Base-by-base conservation (phyloP, 2,797 vertebrate genomes). In the Pipistrellus nathusii region DNA sequence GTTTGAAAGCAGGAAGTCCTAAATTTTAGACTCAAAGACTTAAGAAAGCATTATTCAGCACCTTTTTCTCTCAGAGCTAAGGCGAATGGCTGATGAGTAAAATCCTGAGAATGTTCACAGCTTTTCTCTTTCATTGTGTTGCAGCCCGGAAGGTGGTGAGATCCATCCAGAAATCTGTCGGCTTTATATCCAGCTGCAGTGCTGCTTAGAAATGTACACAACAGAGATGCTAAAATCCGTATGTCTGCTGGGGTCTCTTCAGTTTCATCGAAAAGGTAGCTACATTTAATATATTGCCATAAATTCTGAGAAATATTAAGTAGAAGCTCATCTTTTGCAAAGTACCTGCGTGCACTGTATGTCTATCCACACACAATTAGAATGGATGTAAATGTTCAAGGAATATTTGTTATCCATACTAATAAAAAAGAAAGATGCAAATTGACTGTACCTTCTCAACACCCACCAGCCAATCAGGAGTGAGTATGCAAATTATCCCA, bases 141-240 rank as follows among this genome's bases (percentile, higher is more conserved):
- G 86, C 98, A 99, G 99, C 97, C 99, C 99, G 25, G 99, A 99
- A 98, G 99, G 99, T 44, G 99, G 99, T 93, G 99, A 99, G 98
- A 99, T 99, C 98, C 99, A 99, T 97, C 99, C 99, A 83, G 99
- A 99, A 98, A 99, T 99, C 98, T 99, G 99, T 96, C 98, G 99
- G 94, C 98, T 99, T 94, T 99, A 99, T 95, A 99, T 99, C 97
- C 99, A 99, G 98, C 98, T 99, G 95, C 99, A 99, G 96, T 99
- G 99, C 97, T 99, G 99, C 97, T 98, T 99, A 98, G 99, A 99
- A 98, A 99, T 99, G 99, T 99, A 99, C 97, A 99, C 99, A 95
- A 99, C 99, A 64, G 99, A 99, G 98, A 99, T 99, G 99, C 98
- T 99, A 20, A 99, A 99, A 97, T 99, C 99, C 82, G 98, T 99